A percentile compares a stretch with the other conserved stretches of the same genome.
phyloP scores from a whole-genome alignment of 2,113 vertebrate genomes.

The Tachycineta bicolor region DNA sequence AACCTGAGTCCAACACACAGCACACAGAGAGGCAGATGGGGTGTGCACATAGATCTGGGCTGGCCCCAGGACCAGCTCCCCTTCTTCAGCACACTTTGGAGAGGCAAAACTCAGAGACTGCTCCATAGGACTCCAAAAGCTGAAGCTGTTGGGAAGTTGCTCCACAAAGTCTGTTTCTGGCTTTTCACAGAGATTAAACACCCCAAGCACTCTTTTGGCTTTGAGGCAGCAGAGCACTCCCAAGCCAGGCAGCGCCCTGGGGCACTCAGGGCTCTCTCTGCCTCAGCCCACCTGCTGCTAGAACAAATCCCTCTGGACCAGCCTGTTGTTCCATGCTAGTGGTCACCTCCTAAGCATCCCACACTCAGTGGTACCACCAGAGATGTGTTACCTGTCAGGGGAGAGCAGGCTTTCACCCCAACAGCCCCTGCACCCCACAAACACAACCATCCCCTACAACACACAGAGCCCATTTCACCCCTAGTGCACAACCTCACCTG shows the following conservation, averaged over 20 bases:
- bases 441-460: neutral
- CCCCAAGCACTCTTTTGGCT: too few relatives aligned
- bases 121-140: neutral
- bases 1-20: neutral
- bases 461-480: neutral
- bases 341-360: too few relatives aligned
- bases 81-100: neutral
- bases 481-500: accelerated
- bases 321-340: accelerated
- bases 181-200: neutral
- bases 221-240: neutral
- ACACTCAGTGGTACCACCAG: accelerated
- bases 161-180: neutral
- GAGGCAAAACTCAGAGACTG: accelerated
- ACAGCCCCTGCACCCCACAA: neutral
- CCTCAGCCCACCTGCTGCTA: neutral
- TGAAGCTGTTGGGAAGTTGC: neutral
- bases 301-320: neutral
- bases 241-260: too few relatives aligned
- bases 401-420: neutral
- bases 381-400: accelerated
- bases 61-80: neutral
- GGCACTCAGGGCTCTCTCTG: neutral
- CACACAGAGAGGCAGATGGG: neutral
- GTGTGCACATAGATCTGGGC: accelerated